Evolutionary conservation across 2,113 vertebrate species (phyloP), one percentile per base, ranked within the genome.

Genomic region (Sylvietta virens): DNA sequence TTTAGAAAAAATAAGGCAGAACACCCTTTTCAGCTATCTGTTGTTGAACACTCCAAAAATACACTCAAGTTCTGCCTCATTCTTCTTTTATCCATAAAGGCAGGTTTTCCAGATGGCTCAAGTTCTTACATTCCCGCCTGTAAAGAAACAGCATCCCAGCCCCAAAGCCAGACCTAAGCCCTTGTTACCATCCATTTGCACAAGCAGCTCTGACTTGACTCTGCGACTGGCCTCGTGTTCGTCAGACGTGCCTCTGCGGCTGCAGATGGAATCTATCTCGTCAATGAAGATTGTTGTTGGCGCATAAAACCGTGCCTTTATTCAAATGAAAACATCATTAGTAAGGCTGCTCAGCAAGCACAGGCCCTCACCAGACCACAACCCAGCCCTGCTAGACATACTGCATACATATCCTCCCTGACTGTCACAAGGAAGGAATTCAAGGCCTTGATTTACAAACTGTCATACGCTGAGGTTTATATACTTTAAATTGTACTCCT

Each of bases 241-340:
- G 1, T 98, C 98, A 1, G 98, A 98, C 0, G 98, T 98, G 84
- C 98, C 98, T 87, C 98, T 97, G 66, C 98, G 98, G 85, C 98
- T 98, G 95, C 98, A 98, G 93, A 98, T 98, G 40, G 98, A 98
- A 88, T 98, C 98, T 35, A 98, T 98, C 97, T 98, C 98, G 44
- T 98, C 98, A 67, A 98, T 98, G 97, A 98, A 98, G 96, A 98
- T 98, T 0, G 98, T 98, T 47, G 98, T 97, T 20, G 98, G 98
- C 2, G 98, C 98, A 37, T 98, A 98, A 98, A 98, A 98, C 74
- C 98, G 97, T 10, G 98, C 98, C 98, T 98, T 97, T 44, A 92
- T 84, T 91, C 83, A 97, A 94, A 91, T 9, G 51, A 89, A 89
- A 94, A 95, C 93, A 96, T 19, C 61, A 37, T 33, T 21, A 39